Percentiles rank a stretch among this genome's conserved stretches.
Conservation (phyloP, 1,140 invertebrate species). For the Delia radicum region DNA sequence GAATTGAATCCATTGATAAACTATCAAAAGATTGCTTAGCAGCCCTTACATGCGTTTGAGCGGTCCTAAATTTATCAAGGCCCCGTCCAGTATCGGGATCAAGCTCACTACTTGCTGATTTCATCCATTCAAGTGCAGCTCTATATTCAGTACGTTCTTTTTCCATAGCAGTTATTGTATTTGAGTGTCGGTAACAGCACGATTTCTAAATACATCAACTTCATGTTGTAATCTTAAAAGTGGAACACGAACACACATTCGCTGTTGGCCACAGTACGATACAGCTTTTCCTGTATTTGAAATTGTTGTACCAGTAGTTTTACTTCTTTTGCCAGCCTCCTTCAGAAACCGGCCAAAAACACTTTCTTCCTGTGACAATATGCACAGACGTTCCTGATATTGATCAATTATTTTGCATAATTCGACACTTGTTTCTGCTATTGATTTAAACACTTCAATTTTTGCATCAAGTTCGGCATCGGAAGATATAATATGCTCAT, state of each 20-base stretch:
- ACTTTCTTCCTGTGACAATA: slow-evolving; percentile 95
- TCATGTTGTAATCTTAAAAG: slow-evolving; percentile 91
- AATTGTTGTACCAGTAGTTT: slow-evolving; percentile 90
- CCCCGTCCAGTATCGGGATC: slow-evolving; percentile 96
- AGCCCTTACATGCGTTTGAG: slow-evolving; percentile 70
- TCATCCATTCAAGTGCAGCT: slow-evolving; percentile 98
- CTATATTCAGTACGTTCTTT: slow-evolving; percentile 93
- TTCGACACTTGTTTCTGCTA: slow-evolving; percentile 87
- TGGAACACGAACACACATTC: slow-evolving; percentile 81
- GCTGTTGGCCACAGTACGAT: slow-evolving; percentile 93
- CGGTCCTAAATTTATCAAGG: slow-evolving; percentile 94
- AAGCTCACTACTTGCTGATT: slow-evolving; percentile 91
- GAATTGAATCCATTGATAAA: slow-evolving; percentile 90
- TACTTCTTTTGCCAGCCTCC: slow-evolving; percentile 84
- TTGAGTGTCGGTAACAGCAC: slow-evolving; percentile 91
- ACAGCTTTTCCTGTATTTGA: slow-evolving; percentile 89
- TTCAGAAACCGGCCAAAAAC: slow-evolving; percentile 92
- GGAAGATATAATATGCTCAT: slow-evolving; percentile 93
- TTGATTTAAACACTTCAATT: slow-evolving; percentile 93
- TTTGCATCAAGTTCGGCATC: slow-evolving; percentile 97
- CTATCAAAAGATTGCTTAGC: slow-evolving; percentile 91
- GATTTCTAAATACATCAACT: slow-evolving; percentile 92
- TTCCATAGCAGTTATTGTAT: slow-evolving; percentile 81
- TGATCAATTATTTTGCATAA: slow-evolving; percentile 89
- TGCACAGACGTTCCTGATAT: slow-evolving; percentile 91